These are phyloP conservation scores for Ifrita kowaldi DNA, from an alignment of 2,113 vertebrate species.

Conservation along the genomic window DNA sequence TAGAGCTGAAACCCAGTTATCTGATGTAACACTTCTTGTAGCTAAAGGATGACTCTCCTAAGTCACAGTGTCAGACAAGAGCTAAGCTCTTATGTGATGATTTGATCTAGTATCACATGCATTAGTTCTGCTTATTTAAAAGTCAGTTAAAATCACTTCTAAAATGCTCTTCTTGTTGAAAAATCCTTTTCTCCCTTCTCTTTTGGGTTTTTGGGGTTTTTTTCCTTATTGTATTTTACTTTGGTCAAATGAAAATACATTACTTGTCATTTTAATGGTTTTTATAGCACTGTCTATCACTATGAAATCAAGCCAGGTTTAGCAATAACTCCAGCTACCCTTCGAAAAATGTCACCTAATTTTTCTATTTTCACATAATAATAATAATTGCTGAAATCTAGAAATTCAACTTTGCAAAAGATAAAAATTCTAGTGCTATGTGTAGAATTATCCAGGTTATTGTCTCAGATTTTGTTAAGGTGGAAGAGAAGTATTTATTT, in stretches of 20 bases:
- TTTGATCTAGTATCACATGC: neutral
- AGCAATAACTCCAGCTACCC: neutral
- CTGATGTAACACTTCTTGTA: neutral
- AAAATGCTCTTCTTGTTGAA: neutral
- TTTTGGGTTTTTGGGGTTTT: neutral
- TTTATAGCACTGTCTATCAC: neutral
- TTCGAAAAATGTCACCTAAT: neutral
- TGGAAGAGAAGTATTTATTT: neutral
- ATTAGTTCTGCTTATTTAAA: slow-evolving; percentile 12
- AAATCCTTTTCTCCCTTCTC: neutral
- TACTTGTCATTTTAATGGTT: neutral
- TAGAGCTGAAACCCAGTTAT: neutral
- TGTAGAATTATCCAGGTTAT: neutral
- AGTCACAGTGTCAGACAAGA: neutral
- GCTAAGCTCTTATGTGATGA: neutral
- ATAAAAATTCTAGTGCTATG: neutral
- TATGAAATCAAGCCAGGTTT: neutral
- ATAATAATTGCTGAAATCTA: neutral
- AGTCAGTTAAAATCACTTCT: neutral
- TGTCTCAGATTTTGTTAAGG: neutral
- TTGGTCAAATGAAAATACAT: neutral
- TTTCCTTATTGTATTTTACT: neutral
- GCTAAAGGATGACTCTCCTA: neutral
- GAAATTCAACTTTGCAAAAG: neutral
- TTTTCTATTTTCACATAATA: neutral